These are phyloP conservation scores for Stictonetta naevosa DNA, from an alignment of 2,113 vertebrate genomes.

Conservation along the genomic window DNA sequence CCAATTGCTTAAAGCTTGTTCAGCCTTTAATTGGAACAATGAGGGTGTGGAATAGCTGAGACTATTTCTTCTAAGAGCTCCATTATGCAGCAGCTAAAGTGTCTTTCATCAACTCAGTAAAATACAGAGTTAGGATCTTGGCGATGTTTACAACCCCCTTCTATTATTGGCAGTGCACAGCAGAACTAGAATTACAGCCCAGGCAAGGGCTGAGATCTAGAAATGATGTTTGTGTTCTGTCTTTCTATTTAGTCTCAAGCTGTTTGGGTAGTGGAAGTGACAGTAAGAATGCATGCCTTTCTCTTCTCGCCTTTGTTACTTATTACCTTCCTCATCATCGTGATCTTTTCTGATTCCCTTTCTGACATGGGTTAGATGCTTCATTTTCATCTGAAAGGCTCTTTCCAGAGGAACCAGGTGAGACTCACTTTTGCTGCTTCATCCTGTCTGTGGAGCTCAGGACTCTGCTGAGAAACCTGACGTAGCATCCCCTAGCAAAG, in stretches of 20 bases:
- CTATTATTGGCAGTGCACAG: background rate
- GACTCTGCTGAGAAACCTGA: background rate
- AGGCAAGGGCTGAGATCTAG: background rate
- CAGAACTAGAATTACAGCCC: background rate
- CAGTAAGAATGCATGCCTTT: background rate
- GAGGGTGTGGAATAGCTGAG: background rate
- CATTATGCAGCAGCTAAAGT: background rate
- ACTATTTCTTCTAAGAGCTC: background rate
- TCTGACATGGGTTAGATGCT: background rate
- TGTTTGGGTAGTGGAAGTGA: background rate
- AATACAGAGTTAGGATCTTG: background rate
- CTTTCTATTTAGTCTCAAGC: background rate
- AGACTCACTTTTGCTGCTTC: background rate
- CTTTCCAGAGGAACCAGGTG: background rate
- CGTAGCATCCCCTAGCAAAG: background rate
- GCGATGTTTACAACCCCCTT: background rate
- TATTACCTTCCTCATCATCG: background rate
- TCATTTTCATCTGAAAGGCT: background rate
- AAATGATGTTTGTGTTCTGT: background rate
- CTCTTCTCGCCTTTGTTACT: background rate
- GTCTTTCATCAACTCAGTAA: background rate
- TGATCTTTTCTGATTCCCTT: background rate
- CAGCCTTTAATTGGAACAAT: background rate
- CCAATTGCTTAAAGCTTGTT: background rate
- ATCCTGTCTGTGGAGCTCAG: fast-evolving